These are phyloP conservation scores for Sphaeramia orbicularis DNA, from an alignment of 2,797 vertebrate genomes.

Conservation along the genomic window DNA sequence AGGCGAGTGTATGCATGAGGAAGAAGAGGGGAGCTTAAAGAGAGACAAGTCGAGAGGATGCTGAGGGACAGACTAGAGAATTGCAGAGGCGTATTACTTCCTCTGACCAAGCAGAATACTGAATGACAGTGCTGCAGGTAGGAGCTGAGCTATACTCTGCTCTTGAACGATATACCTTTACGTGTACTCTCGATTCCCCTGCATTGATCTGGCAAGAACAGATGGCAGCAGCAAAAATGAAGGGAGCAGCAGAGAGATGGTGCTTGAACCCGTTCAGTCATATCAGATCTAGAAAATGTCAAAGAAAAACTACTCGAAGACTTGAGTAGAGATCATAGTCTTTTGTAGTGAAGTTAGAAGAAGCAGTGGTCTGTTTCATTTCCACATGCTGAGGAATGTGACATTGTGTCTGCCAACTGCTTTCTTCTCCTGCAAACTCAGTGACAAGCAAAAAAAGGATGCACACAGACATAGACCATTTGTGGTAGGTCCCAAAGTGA, in stretches of 20 bases:
- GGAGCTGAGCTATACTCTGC: constrained; percentile 29
- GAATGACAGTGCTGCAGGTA: constrained; percentile 61
- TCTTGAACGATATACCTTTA: constrained; percentile 44
- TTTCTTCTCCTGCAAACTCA: constrained; percentile 30
- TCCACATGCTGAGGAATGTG: constrained; percentile 21
- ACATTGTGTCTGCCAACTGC: constrained; percentile 13
- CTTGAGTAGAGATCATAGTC: constrained; percentile 8
- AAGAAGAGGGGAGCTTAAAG: constrained; percentile 7
- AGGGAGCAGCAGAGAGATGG: constrained; percentile 18
- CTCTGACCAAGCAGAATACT: constrained; percentile 67
- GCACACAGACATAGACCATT: constrained; percentile 30
- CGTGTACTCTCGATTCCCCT: constrained; percentile 27
- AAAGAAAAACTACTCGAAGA: constrained; percentile 30
- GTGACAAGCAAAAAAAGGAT: constrained; percentile 38
- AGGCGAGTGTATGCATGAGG: constrained; percentile 38
- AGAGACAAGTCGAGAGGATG: too few relatives aligned
- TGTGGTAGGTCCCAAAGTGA: constrained; percentile 36
- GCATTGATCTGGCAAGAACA: constrained; percentile 46
- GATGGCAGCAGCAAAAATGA: constrained; percentile 40
- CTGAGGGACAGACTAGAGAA: constrained; percentile 42
- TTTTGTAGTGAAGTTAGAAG: constrained; percentile 29
- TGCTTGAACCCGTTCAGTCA: constrained; percentile 26
- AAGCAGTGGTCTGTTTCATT: constrained; percentile 21
- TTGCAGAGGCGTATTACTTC: constrained; percentile 56
- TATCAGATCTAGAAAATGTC: constrained; percentile 54